A percentile compares a stretch with the other conserved stretches of the same genome.
Conservation (phyloP, 2,797 vertebrate genomes). For the Nyctibius grandis region DNA sequence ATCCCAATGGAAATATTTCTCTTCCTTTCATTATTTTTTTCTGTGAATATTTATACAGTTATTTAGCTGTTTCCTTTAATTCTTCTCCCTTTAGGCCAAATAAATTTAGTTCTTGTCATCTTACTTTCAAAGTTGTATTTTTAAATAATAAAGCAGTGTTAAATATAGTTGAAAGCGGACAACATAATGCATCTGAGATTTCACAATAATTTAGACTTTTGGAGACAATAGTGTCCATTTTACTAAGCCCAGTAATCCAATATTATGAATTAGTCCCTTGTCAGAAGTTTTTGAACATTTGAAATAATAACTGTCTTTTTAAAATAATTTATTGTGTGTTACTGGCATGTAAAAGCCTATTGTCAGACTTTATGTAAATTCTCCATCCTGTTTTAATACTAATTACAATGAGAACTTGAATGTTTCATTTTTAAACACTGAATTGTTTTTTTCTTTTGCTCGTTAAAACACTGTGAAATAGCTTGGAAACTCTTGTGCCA, state of each 20-base stretch:
- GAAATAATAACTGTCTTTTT: background rate
- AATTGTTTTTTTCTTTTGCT: background rate
- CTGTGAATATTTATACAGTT: background rate
- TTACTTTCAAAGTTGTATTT: constrained; percentile 12
- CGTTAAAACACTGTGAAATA: constrained; percentile 7
- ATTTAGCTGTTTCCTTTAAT: background rate
- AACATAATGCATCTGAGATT: background rate
- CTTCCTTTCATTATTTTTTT: background rate
- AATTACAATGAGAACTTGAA: background rate
- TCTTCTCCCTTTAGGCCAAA: background rate
- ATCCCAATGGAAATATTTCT: background rate
- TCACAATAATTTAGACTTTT: background rate
- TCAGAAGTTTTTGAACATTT: background rate
- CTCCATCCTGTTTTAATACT: background rate
- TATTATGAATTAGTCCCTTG: background rate
- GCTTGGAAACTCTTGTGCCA: background rate
- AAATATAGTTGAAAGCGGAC: background rate
- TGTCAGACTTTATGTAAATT: background rate
- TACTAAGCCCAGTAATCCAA: background rate
- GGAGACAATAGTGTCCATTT: background rate
- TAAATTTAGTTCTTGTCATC: constrained; percentile 6
- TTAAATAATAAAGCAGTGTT: background rate
- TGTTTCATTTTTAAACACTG: constrained; percentile 18
- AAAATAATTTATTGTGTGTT: background rate
- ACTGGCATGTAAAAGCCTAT: background rate